Evolutionary conservation across 2,113 vertebrate species (phyloP), one percentile per base, ranked within the genome.

Genomic region (Micromys minutus): DNA sequence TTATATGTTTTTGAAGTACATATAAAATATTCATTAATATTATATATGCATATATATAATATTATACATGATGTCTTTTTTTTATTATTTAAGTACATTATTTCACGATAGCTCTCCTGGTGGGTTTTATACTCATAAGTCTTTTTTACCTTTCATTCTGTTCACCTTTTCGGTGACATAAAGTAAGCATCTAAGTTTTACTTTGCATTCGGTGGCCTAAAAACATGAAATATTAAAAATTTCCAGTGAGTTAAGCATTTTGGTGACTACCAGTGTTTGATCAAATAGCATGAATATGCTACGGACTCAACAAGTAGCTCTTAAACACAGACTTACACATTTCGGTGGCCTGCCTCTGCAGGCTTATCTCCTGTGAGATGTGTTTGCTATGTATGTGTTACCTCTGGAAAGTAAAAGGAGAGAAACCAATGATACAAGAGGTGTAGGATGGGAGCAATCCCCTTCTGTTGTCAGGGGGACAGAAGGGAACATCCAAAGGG

Each of bases 381-480:
- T 61, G 34, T n/a, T 67, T 34, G 59, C 61, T 63, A 10, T 84
- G 74, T 29, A 36, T 77, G 36, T 63, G 57, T 92, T 81, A 36
- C 75, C 92, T 55, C 74, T 85, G 72, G 42, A 61, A 96, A 79
- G 16, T 84, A 63, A 67, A 21, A 90, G 4, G 39, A 88, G 50
- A 65, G 26, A 4, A 3, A n/a, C 8, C 1, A 1, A 4, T 3
- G 3, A 21, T 55, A 17, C 6, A 39, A 26, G 29, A 7, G 45
- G 31, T 17, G 3, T 16, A 1, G n/a, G 31, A 24, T 22, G 26
- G 39, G 34, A 80, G 19, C 8, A 6, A 22, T 26, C 12, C 1
- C 15, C 50, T 57, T 50, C 63, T 74, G 47, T 72, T 45, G 63
- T 39, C 21, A 69, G n/a, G 16, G n/a, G 9, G 11, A 52, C 29